A percentile compares a stretch with the other conserved stretches of the same genome.
Evolutionary conservation across 2,113 vertebrate species (phyloP).

Genomic region (Nerophis ophidion): DNA sequence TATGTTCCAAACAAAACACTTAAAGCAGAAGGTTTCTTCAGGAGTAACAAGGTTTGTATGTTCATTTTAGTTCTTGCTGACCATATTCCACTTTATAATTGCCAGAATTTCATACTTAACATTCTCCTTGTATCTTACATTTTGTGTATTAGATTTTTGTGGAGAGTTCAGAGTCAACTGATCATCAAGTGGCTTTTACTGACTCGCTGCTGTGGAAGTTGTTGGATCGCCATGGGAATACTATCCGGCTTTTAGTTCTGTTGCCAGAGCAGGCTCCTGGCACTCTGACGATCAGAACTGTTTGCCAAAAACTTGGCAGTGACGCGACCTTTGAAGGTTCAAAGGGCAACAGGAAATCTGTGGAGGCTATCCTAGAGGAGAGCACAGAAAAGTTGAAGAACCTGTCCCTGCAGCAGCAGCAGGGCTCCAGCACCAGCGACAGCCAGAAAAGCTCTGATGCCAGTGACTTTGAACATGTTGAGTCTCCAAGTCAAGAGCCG

Average conservation of each 20-base stretch:
- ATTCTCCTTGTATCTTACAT: not conserved
- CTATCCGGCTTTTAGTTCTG: constrained; percentile 87
- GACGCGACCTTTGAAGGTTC: constrained; percentile 77
- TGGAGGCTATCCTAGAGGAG: constrained; percentile 93
- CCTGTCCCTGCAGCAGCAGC: constrained; percentile 81
- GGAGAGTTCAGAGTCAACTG: constrained; percentile 87
- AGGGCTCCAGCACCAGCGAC: constrained; percentile 85
- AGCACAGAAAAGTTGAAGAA: constrained; percentile 97
- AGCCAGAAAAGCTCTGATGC: constrained; percentile 93
- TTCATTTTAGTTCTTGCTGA: constrained; percentile 5
- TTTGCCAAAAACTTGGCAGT: constrained; percentile 76
- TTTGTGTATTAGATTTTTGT: constrained; percentile 82
- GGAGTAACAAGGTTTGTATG: constrained; percentile 90
- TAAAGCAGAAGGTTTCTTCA: constrained; percentile 96
- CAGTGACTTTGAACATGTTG: constrained; percentile 93
- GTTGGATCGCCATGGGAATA: constrained; percentile 94
- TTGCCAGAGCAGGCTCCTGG: constrained; percentile 89
- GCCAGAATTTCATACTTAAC: not conserved
- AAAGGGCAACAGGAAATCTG: constrained; percentile 82
- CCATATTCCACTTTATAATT: not conserved
- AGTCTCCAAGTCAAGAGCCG: constrained; percentile 84
- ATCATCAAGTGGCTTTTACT: constrained; percentile 82
- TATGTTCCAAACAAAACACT: constrained; percentile 89
- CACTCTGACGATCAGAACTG: constrained; percentile 76
- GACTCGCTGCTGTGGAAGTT: constrained; percentile 95